Percentiles rank a stretch among this genome's conserved stretches.
Evolutionary conservation across 2,113 vertebrate genomes (phyloP).

Genomic region (Cyanoramphus novaezelandiae): DNA sequence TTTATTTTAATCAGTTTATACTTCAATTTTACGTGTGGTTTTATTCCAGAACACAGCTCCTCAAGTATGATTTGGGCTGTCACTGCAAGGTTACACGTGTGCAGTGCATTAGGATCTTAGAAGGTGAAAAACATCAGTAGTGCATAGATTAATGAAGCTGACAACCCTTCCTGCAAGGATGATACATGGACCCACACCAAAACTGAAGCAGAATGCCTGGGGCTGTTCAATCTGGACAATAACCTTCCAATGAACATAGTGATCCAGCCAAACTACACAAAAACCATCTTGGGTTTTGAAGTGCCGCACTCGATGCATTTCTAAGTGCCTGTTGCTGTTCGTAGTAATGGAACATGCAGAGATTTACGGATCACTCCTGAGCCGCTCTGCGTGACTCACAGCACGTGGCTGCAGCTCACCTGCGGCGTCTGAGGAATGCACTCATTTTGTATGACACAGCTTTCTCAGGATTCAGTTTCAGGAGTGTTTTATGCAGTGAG

Average conservation of each 20-base stretch:
- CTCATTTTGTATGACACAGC: neutral
- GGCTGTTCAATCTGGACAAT: neutral
- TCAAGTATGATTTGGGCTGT: neutral
- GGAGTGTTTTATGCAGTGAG: neutral
- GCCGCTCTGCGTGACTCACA: neutral
- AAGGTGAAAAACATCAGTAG: neutral
- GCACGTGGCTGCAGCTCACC: neutral
- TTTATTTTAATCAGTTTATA: neutral
- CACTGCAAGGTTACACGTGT: neutral
- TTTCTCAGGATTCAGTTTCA: neutral
- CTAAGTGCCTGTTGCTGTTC: neutral
- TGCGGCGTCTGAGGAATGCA: neutral
- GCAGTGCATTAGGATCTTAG: neutral
- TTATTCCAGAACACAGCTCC: neutral
- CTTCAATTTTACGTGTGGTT: neutral
- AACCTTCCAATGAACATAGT: neutral
- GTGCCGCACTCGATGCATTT: neutral
- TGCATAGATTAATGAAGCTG: neutral
- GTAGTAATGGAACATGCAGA: neutral
- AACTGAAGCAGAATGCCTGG: neutral
- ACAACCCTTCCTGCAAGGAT: neutral
- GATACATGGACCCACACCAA: neutral
- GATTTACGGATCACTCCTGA: neutral
- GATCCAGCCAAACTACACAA: neutral
- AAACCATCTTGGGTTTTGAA: neutral